Percentiles rank a stretch among this genome's conserved stretches.
phyloP scores from a whole-genome alignment of 1,140 invertebrate species.

The Lucilia sericata region DNA sequence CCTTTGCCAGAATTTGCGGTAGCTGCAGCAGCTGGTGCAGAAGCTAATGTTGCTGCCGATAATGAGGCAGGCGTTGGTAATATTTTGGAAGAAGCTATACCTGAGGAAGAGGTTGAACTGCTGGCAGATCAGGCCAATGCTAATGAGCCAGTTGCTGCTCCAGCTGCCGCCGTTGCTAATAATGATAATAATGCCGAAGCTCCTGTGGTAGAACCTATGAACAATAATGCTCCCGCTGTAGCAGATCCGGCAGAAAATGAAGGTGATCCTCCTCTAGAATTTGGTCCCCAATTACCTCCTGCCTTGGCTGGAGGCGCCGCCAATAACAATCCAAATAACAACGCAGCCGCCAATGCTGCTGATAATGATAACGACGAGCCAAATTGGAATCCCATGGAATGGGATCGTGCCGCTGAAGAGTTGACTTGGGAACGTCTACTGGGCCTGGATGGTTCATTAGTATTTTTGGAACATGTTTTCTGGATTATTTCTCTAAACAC shows the following conservation, averaged over 20 bases:
- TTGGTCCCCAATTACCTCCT: constrained; percentile 43
- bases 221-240: constrained; percentile 57
- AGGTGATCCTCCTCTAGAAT: constrained; percentile 42
- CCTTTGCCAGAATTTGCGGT: constrained; percentile 35
- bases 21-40: constrained; percentile 44
- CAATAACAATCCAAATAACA: constrained; percentile 51
- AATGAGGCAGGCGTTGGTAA: constrained; percentile 61
- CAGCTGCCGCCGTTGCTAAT: constrained; percentile 53
- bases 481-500: constrained; percentile 99
- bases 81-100: constrained; percentile 51
- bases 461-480: constrained; percentile 98
- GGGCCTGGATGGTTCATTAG: constrained; percentile 95
- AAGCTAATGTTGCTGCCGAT: constrained; percentile 55
- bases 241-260: constrained; percentile 54
- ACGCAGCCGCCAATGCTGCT: constrained; percentile 60
- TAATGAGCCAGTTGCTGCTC: constrained; percentile 54
- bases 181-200: constrained; percentile 57
- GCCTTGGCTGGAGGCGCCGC: constrained; percentile 47
- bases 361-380: constrained; percentile 79
- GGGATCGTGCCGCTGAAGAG: constrained; percentile 97
- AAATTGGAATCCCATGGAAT: constrained; percentile 98
- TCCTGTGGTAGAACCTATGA: constrained; percentile 54
- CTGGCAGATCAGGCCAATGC: constrained; percentile 56
- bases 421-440: constrained; percentile 97
- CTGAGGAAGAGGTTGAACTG: constrained; percentile 10